Evolutionary conservation across 2,888 invertebrate genomes (phyloP).

Genomic region (Heliconius aoede): DNA sequence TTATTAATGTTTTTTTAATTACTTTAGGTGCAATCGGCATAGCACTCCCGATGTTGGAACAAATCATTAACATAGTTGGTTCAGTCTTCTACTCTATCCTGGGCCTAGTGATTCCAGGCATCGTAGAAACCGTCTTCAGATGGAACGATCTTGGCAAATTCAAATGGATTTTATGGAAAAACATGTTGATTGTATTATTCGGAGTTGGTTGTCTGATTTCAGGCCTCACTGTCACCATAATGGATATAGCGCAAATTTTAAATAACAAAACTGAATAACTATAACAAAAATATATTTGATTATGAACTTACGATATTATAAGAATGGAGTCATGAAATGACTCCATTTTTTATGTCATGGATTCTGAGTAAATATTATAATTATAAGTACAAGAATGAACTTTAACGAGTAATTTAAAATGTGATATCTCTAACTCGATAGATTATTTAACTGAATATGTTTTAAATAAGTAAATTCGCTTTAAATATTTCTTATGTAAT

Average conservation of each 20-base stretch:
- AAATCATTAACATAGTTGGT: constrained; percentile 78
- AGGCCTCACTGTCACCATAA: constrained; percentile 79
- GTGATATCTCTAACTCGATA: constrained; percentile 1
- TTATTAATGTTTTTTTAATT: neutral
- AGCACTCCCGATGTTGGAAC: constrained; percentile 82
- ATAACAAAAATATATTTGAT: neutral
- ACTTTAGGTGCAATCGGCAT: constrained; percentile 86
- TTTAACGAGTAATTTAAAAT: constrained; percentile 1
- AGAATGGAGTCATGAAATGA: neutral
- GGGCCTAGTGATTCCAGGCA: constrained; percentile 90
- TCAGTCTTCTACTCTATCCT: constrained; percentile 86
- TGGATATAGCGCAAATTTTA: constrained; percentile 66
- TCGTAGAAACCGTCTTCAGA: constrained; percentile 87
- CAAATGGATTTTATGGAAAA: constrained; percentile 88
- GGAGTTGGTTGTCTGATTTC: constrained; percentile 86
- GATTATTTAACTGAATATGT: neutral
- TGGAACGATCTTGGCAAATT: constrained; percentile 87
- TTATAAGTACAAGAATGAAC: neutral
- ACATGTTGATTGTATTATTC: constrained; percentile 84
- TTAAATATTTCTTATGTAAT: neutral
- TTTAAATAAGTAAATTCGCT: neutral
- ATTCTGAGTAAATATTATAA: neutral
- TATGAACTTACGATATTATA: neutral
- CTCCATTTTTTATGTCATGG: too few species aligned
- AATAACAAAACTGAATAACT: constrained; percentile 73